Evolutionary conservation across 2,113 vertebrate genomes (phyloP).

Genomic region (Emydocephalus ijimae): DNA sequence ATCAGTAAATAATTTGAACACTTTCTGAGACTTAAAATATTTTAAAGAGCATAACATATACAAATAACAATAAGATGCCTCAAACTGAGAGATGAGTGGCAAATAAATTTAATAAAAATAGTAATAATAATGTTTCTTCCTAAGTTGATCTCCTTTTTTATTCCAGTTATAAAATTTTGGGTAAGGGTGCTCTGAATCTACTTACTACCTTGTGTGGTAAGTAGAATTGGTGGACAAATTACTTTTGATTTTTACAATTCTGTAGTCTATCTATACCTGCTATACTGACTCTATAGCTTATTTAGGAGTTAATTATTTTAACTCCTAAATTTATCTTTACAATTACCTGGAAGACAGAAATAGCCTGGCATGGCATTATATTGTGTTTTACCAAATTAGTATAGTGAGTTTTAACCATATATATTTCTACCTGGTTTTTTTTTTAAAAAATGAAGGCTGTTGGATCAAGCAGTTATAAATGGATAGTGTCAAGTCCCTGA

Average conservation of each 20-base stretch:
- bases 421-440: not conserved
- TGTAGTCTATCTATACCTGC: not conserved
- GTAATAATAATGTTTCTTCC: not conserved
- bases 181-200: not conserved
- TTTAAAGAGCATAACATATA: slow-evolving; percentile 7
- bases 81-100: not conserved
- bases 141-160: not conserved
- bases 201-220: not conserved
- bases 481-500: slow-evolving; percentile 24
- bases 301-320: not conserved
- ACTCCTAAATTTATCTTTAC: not conserved
- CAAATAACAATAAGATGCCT: slow-evolving; percentile 5
- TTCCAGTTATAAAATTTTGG: not conserved
- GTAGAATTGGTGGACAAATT: not conserved
- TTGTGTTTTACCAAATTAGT: slow-evolving; percentile 5
- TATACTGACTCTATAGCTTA: not conserved
- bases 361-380: slow-evolving; percentile 23
- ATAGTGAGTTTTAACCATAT: slow-evolving; percentile 18
- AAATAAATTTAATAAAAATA: not conserved
- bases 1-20: not conserved
- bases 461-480: slow-evolving; percentile 24
- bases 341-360: not conserved
- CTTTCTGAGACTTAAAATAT: slow-evolving; percentile 25
- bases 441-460: slow-evolving; percentile 16
- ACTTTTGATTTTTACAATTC: not conserved